Base-by-base conservation (phyloP, 2,797 vertebrate species). In the Phylloscopus collybita region DNA sequence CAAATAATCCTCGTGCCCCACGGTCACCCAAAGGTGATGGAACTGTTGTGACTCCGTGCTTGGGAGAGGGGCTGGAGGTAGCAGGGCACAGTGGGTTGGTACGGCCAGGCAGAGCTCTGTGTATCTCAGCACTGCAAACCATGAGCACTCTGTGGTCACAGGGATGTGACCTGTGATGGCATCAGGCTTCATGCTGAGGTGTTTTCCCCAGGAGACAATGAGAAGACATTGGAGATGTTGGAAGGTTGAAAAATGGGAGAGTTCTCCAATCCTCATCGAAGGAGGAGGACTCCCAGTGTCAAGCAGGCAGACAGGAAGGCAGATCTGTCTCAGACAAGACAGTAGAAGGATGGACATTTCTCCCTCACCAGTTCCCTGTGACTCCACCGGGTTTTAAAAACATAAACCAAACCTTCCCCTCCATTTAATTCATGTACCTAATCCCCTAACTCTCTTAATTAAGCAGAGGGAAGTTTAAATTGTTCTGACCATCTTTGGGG, bases 401-500 rank as follows among this genome's bases (percentile, higher is more conserved):
- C 64, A 93, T 72, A 96, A 94, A 94, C 95, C 93, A 86, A 94
- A 78, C 84, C 93, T 90, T 76, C 32, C 34, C 40, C 92, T 94
- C 94, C 53, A 53, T 93, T 95, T 96, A 95, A 94, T 96, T 96
- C 34, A 36, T 30, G 36, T 85, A 38, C 69, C 97, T 98, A 98
- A 98, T 97, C 98, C 95, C 75, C 91, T 85, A 93, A 94, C 96
- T 97, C 97, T 92, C 90, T 93, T 98, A 97, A 98, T 97, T 97
- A 98, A 97, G 97, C 94, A 94, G 90, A 93, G 95, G 97, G 97
- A 97, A 97, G 95, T 97, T 98, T 96, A 97, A 98, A 98, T 97
- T 96, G 97, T 97, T 98, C 97, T 97, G 97, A 93, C 98, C 97
- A 98, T 98, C 97, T 98, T 98, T 97, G 83, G 97, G 97, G 95